A percentile compares a stretch with the other conserved stretches of the same genome.
phyloP scores from a whole-genome alignment of 2,113 vertebrate species.

The Zosterops japonicus region DNA sequence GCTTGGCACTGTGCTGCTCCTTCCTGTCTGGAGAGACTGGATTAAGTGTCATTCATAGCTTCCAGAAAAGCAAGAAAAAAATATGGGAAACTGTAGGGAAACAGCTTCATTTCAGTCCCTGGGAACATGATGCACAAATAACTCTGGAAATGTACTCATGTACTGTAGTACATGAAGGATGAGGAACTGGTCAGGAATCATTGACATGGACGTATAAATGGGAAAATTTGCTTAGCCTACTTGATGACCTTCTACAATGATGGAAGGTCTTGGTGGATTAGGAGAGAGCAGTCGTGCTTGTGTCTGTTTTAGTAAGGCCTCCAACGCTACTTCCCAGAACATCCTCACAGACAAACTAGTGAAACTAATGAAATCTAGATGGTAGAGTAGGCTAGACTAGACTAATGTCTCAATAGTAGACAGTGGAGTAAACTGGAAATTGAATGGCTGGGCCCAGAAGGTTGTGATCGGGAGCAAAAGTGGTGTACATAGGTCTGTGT shows the following conservation, averaged over 20 bases:
- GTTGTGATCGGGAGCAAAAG: not conserved
- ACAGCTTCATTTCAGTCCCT: not conserved
- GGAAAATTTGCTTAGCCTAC: not conserved
- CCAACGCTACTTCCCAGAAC: not conserved
- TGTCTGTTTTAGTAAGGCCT: not conserved
- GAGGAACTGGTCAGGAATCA: not conserved
- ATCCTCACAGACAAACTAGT: not conserved
- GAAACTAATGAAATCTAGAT: not conserved
- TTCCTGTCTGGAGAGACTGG: not conserved
- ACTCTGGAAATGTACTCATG: not conserved
- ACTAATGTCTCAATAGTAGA: no score
- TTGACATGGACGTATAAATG: fast-evolving
- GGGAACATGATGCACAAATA: not conserved
- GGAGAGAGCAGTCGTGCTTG: not conserved
- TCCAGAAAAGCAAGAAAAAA: not conserved
- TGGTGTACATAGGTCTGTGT: not conserved
- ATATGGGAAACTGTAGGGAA: not conserved
- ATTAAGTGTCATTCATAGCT: not conserved
- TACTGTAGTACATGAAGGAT: no score
- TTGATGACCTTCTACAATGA: fast-evolving
- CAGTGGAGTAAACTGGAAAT: not conserved
- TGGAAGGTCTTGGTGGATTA: not conserved
- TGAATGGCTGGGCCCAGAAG: not conserved
- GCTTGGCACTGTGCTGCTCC: not conserved
- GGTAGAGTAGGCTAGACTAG: not conserved